These are phyloP conservation scores for Sarotherodon lohbergeri DNA, from an alignment of 2,113 vertebrate species.

Conservation along the genomic window DNA sequence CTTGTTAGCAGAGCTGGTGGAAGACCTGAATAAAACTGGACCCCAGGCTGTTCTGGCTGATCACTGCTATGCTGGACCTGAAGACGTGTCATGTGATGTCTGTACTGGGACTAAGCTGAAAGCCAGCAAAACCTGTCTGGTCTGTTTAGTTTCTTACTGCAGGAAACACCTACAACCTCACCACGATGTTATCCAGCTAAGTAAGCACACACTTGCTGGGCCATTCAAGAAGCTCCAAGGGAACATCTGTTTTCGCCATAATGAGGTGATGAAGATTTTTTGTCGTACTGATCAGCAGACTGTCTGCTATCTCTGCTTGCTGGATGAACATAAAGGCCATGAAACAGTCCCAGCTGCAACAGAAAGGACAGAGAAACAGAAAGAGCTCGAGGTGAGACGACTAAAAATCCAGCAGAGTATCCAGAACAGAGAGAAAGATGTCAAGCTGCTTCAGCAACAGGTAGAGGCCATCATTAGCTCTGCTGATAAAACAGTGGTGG, in stretches of 20 bases:
- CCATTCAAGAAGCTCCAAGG: rapidly evolving
- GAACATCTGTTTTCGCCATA: background rate
- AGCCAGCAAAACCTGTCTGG: background rate
- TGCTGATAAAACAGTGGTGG: background rate
- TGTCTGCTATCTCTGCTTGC: background rate
- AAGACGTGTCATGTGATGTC: background rate
- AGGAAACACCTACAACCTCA: background rate
- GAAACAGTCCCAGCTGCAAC: background rate
- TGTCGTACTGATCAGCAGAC: background rate
- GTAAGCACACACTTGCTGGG: background rate
- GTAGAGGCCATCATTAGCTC: background rate
- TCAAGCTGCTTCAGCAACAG: background rate
- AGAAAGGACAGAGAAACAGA: background rate
- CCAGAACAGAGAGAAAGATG: background rate
- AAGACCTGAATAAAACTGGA: background rate
- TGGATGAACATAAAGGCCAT: background rate
- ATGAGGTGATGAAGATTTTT: background rate
- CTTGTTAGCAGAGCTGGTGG: background rate
- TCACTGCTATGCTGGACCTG: background rate
- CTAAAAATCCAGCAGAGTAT: background rate
- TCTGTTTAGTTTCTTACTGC: background rate
- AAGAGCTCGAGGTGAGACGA: background rate
- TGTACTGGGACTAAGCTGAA: background rate
- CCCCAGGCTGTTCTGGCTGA: background rate
- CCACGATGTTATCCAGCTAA: background rate